Percentiles rank a stretch among this genome's conserved stretches.
phyloP scores from a whole-genome alignment of 64 coral and sea anemone genomes.

The Trachythela sp. region DNA sequence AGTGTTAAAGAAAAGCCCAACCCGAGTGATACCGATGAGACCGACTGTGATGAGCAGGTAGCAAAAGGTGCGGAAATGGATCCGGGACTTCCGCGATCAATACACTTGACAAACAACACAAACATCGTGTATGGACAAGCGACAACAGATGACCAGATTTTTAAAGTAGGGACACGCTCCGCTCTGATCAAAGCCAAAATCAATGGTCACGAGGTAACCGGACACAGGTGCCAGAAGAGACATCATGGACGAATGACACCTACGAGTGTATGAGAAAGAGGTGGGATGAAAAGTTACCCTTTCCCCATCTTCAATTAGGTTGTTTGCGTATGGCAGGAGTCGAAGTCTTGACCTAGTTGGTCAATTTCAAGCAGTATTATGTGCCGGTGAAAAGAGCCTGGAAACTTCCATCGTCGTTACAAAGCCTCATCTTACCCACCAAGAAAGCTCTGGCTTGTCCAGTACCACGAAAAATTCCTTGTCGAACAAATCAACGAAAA shows the following conservation, averaged over 20 bases:
- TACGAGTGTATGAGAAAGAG: constrained; percentile 5
- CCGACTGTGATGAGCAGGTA: not conserved
- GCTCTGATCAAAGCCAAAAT: not conserved
- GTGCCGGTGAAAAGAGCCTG: not conserved
- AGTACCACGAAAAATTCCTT: constrained; percentile 8
- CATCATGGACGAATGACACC: constrained; percentile 12
- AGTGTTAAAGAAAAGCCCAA: not conserved
- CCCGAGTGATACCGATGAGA: not conserved
- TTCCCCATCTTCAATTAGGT: not conserved
- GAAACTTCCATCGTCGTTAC: not conserved
- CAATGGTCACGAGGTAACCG: not conserved
- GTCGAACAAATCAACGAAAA: not conserved
- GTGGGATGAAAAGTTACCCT: not conserved
- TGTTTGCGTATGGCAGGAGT: constrained; percentile 4
- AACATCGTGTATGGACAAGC: not conserved
- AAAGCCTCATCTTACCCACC: not conserved
- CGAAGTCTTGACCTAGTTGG: constrained; percentile 11
- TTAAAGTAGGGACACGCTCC: not conserved
- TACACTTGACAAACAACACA: not conserved
- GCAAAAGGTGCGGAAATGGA: not conserved
- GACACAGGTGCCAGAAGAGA: constrained; percentile 14
- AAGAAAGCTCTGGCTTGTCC: not conserved
- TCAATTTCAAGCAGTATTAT: not conserved
- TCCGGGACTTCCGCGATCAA: not conserved
- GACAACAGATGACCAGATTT: constrained; percentile 14